Evolutionary conservation across 2,888 invertebrate genomes (phyloP), one percentile per base, ranked within the genome.

Genomic region (Erebia epiphron): DNA sequence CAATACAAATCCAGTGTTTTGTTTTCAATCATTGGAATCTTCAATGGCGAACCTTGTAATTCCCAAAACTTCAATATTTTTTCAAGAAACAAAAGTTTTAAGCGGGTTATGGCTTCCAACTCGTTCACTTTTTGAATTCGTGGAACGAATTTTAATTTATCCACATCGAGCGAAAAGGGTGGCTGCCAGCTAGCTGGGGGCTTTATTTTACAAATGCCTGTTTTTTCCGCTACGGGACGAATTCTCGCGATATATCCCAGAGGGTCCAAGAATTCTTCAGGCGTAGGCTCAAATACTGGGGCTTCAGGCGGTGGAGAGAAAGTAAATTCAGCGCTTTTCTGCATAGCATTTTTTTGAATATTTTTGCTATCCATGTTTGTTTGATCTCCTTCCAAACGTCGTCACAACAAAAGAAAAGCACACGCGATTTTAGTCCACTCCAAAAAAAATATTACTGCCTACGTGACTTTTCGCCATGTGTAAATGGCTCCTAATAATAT

Each of bases 151-250:
- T 92, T 93, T 80, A 94, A 86, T 87, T 92, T 93, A 81, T 96
- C 95, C 69, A 96, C 95, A 89, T 97, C 95, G 77, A 97, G 95
- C 60, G 96, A 96, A 94, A 97, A 97, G 66, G 97, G 96, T 77
- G 97, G 96, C 82, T 96, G 95, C 96, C 96, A 97, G 76, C 95
- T 94, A 82, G 95, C 86, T 68, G 97, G 97, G 68, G 97, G 97
- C 79, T 95, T 95, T 80, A 97, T 96, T 94, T 96, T 96, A 83
- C 96, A 96, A 75, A 97, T 96, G 73, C 97, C 97, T 73, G 94
- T 95, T 86, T 95, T 94, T 85, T 96, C 96, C 13, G 96, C 97
- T 63, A 95, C 94, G 21, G 96, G 95, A 68, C 95, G 93, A 77
- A 97, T 96, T 91, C 96, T 96, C 54, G 95, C 95, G 70, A 97